Percentiles rank a stretch among this genome's conserved stretches.
Conservation (phyloP, 2,888 invertebrate species). For the Tenthredo amoena region DNA sequence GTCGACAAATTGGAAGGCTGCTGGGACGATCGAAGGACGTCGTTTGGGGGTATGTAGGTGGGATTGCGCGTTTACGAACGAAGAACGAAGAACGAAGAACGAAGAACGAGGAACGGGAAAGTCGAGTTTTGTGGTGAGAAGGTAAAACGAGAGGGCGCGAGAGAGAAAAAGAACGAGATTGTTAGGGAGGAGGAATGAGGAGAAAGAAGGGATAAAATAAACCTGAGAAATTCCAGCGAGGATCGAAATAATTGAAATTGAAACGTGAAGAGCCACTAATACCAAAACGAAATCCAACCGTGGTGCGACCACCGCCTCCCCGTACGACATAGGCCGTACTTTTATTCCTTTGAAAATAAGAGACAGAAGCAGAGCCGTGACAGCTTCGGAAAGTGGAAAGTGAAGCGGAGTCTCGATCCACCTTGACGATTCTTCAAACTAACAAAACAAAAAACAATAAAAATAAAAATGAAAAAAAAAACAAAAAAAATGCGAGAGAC, state of each 20-base stretch:
- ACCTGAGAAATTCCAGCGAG: constrained; percentile 18
- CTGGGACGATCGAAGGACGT: not conserved
- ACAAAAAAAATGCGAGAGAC: not conserved
- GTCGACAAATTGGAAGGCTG: constrained; percentile 39
- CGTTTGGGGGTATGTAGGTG: constrained; percentile 16
- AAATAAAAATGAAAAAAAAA: not conserved
- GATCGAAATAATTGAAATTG: constrained; percentile 53
- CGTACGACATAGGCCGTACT: not conserved
- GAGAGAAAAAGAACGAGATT: not conserved
- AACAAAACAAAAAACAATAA: not conserved
- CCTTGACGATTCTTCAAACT: constrained; percentile 21
- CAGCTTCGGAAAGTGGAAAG: constrained; percentile 32
- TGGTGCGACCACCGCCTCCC: not conserved
- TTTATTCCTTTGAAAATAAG: constrained; percentile 22
- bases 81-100: not conserved
- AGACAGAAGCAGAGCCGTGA: not conserved
- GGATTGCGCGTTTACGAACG: constrained; percentile 36
- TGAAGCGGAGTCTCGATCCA: not conserved
- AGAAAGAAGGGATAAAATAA: constrained; percentile 31
- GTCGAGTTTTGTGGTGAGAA: not conserved
- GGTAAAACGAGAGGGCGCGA: not conserved
- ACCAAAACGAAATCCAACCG: constrained; percentile 24
- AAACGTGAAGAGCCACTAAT: constrained; percentile 27
- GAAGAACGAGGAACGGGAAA: not conserved
- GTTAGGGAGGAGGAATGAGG: not conserved